Evolutionary conservation across 2,888 invertebrate genomes (phyloP).

Genomic region (Drosophila meridiana): DNA sequence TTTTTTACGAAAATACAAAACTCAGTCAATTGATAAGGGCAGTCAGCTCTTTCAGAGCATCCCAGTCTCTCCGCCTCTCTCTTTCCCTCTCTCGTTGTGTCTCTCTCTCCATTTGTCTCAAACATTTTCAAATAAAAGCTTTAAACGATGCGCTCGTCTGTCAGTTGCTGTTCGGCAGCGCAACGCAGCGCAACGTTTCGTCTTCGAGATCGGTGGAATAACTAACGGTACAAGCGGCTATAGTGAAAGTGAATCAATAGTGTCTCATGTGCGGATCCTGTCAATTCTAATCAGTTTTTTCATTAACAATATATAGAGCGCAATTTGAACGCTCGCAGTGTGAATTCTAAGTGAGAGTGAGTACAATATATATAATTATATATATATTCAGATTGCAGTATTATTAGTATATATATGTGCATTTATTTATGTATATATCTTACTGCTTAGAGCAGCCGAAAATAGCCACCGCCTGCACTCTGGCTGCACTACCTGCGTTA

Average conservation of each 20-base stretch:
- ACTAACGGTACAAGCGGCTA: conserved; percentile 23
- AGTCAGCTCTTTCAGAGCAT: background rate
- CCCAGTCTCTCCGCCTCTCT: conserved; percentile 7
- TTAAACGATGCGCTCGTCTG: conserved; percentile 31
- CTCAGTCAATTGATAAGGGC: conserved; percentile 31
- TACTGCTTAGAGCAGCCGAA: conserved; percentile 28
- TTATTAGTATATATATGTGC: background rate
- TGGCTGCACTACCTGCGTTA: conserved; percentile 35
- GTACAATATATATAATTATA: conserved; percentile 18
- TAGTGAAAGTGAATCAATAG: conserved; percentile 52
- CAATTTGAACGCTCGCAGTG: conserved; percentile 19
- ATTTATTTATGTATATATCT: conserved; percentile 5
- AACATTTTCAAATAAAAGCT: conserved; percentile 64
- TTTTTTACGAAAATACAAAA: conserved; percentile 18
- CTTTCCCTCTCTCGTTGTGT: background rate
- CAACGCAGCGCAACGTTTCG: conserved; percentile 55
- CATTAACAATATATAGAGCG: conserved; percentile 5
- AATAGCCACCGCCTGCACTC: conserved; percentile 47
- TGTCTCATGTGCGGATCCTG: conserved; percentile 38
- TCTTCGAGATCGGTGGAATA: conserved; percentile 12
- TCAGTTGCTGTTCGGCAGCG: conserved; percentile 71
- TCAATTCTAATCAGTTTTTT: conserved; percentile 21
- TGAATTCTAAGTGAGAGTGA: conserved; percentile 45
- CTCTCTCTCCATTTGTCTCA: conserved; percentile 4
- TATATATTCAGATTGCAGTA: background rate